Base-by-base conservation (phyloP, 2,888 invertebrate genomes). In the Melieria picta region DNA sequence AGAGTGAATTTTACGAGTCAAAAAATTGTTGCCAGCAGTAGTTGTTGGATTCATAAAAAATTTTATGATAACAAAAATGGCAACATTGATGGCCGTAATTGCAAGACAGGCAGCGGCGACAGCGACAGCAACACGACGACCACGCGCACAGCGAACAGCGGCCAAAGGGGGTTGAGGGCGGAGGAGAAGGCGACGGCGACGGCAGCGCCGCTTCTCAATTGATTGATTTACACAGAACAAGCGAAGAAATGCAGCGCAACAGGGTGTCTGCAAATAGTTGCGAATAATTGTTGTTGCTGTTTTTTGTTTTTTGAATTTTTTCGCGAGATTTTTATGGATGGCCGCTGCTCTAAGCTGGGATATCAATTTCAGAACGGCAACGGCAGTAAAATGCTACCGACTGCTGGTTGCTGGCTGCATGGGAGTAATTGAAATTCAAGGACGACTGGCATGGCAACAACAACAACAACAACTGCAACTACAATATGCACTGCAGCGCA, bases 351-450 rank as follows among this genome's bases (percentile, higher is more conserved):
- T 5, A 52, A n/a, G 50, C 13, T 10, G 46, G 43, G 50, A 50
- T 60, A 61, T 60, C 67, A 60, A 48, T 60, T 68, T 13, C 60
- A 67, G 30, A 5, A 52, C 52, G 43, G 65, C 65, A 50, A 45
- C 50, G 52, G 52, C 58, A 58, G 13, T 5, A 58, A 16, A n/a
- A 13, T 30, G 30, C 30, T 30, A 2, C 2, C 30, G 30, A 30
- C 30, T 30, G 30, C 30, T 3, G 30, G 30, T 30, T 30, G 30
- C 2, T 30, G 30, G 30, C 30, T 30, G 52, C 61, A 43, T 68
- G 45, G 52, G 55, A 61, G 61, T 61, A 68, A 61, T 61, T 68
- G 68, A 61, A 61, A 61, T 68, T 68, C 61, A 68, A 68, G 68
- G 68, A 61, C 61, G 52, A 58, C 48, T 58, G n/a, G n/a, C n/a